phyloP scores from a whole-genome alignment of 2,888 invertebrate genomes.

The Punctoribates punctum region DNA sequence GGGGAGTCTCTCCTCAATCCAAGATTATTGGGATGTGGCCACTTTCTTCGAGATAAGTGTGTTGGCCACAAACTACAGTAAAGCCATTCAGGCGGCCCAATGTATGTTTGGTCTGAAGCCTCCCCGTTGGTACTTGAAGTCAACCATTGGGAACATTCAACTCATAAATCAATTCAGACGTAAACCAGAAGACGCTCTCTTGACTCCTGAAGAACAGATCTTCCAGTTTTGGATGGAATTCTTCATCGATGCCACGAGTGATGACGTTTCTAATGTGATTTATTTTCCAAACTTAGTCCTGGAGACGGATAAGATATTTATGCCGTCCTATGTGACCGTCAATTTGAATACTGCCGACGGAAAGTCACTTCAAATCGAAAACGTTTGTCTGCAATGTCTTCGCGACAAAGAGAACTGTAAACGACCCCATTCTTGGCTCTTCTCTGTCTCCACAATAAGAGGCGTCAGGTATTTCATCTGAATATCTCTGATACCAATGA shows the following conservation, averaged over 20 bases:
- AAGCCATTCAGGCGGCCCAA: constrained; percentile 84
- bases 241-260: constrained; percentile 88
- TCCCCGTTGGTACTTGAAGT: constrained; percentile 67
- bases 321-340: constrained; percentile 93
- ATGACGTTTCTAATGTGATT: constrained; percentile 69
- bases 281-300: constrained; percentile 83
- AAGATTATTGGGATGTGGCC: constrained; percentile 98
- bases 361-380: constrained; percentile 81
- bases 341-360: constrained; percentile 85
- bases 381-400: constrained; percentile 74
- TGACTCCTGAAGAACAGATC: constrained; percentile 70
- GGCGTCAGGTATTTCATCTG: constrained; percentile 66
- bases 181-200: constrained; percentile 66
- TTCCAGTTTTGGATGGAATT: constrained; percentile 99
- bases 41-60: constrained; percentile 98
- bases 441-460: constrained; percentile 81
- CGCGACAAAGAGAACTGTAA: constrained; percentile 63
- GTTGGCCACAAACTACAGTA: constrained; percentile 90
- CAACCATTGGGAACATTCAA: constrained; percentile 92
- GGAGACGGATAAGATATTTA: constrained; percentile 85
- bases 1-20: constrained; percentile 83
- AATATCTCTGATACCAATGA: not conserved
- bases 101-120: constrained; percentile 60
- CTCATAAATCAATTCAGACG: constrained; percentile 83
- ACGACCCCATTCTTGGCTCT: constrained; percentile 83